Evolutionary conservation across 2,888 invertebrate genomes (phyloP).

Genomic region (Lasioglossum calceatum): DNA sequence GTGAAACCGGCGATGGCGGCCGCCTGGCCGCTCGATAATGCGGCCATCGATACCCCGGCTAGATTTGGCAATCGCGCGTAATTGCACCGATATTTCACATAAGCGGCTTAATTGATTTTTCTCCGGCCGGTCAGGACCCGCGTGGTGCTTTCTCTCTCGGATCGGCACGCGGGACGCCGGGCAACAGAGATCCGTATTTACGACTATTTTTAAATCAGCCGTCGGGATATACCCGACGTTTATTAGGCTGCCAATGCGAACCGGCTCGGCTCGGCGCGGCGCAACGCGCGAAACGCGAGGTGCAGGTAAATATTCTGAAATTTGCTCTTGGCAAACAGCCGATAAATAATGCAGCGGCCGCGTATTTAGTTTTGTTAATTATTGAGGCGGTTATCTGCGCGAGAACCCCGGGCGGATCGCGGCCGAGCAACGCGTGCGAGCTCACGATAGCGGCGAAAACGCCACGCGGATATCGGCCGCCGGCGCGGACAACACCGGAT

Average conservation of each 20-base stretch:
- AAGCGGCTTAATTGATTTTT: constrained; percentile 83
- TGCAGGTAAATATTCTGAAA: constrained; percentile 70
- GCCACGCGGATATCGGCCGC: constrained; percentile 12
- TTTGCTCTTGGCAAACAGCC: constrained; percentile 64
- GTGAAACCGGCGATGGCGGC: constrained; percentile 66
- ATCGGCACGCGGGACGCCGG: constrained; percentile 7
- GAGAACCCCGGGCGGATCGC: constrained; percentile 1
- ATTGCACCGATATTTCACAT: constrained; percentile 82
- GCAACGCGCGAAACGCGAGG: constrained; percentile 24
- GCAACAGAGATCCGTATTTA: constrained; percentile 64
- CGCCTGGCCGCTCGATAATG: constrained; percentile 74
- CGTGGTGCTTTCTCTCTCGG: constrained; percentile 8
- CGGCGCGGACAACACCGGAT: neutral
- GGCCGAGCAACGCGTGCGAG: constrained; percentile 6
- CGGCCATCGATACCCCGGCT: constrained; percentile 79
- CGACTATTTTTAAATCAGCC: constrained; percentile 74
- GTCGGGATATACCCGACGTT: constrained; percentile 73
- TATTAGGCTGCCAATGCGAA: constrained; percentile 75
- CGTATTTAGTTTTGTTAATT: constrained; percentile 70
- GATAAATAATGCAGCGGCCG: constrained; percentile 67
- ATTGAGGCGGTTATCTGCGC: constrained; percentile 56
- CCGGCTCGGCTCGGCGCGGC: constrained; percentile 34
- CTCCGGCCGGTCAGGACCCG: constrained; percentile 57
- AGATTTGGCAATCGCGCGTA: constrained; percentile 82
- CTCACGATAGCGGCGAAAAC: constrained; percentile 3